phyloP scores from a whole-genome alignment of 2,113 vertebrate genomes.

The Atractosteus spatula region DNA sequence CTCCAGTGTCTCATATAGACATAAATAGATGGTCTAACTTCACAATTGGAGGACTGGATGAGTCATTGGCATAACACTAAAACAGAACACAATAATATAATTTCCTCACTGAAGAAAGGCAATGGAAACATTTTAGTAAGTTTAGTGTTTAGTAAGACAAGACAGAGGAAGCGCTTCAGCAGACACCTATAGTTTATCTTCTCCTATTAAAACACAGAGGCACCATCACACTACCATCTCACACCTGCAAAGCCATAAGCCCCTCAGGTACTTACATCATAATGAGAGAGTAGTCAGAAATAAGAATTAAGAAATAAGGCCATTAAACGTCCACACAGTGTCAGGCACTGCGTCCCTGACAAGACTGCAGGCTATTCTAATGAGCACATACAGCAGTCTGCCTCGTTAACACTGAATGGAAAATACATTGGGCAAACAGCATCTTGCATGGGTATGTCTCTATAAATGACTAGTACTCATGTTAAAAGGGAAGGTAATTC shows the following conservation, averaged over 20 bases:
- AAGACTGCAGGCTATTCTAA: constrained; percentile 70
- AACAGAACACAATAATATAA: too few relatives aligned
- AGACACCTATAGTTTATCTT: neutral
- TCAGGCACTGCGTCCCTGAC: constrained; percentile 45
- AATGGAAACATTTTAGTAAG: too few relatives aligned
- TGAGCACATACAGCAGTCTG: constrained; percentile 61
- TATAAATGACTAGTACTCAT: constrained; percentile 56
- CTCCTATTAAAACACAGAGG: neutral
- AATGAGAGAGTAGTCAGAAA: neutral
- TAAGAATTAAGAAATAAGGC: constrained; percentile 37
- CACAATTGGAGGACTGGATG: neutral
- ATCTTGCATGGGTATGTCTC: constrained; percentile 42
- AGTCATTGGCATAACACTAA: neutral
- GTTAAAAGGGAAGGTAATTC: constrained; percentile 54
- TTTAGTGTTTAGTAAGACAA: too few relatives aligned
- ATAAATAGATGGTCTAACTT: constrained; percentile 43
- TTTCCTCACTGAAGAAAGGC: too few relatives aligned
- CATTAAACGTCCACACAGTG: constrained; percentile 64
- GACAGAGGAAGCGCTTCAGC: neutral
- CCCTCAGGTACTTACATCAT: too few relatives aligned
- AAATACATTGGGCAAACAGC: constrained; percentile 62
- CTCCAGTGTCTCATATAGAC: constrained; percentile 54
- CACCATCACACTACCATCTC: neutral
- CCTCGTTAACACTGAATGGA: constrained; percentile 59
- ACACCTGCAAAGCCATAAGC: too few relatives aligned